These are phyloP conservation scores for Epinephelus malabaricus DNA, from an alignment of 2,797 vertebrate species.

Conservation along the genomic window DNA sequence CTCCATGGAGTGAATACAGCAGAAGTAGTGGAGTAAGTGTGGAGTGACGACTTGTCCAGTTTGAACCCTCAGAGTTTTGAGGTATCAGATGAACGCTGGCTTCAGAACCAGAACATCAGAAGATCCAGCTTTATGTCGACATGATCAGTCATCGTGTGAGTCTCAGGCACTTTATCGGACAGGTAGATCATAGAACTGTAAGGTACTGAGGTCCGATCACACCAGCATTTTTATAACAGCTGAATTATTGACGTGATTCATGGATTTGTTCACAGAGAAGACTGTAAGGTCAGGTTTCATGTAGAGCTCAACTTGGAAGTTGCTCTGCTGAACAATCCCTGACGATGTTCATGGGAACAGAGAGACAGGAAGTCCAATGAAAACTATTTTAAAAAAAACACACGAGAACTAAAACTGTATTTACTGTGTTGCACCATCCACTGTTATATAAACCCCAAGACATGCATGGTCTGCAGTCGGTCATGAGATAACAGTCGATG, in stretches of 20 bases:
- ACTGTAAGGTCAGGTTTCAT: no score
- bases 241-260: not conserved
- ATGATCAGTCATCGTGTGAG: not conserved
- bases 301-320: no score
- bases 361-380: not conserved
- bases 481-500: no score
- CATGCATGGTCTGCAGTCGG: no score
- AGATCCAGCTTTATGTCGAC: not conserved
- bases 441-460: no score
- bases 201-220: not conserved
- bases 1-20: not conserved
- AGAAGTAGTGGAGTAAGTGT: no score
- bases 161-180: constrained; percentile 9
- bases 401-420: no score
- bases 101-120: not conserved
- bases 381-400: not conserved
- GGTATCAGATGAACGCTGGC: not conserved
- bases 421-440: no score
- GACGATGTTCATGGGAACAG: no score
- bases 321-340: no score
- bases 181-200: not conserved
- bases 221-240: not conserved
- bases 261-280: not conserved
- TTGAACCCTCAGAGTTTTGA: not conserved
- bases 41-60: not conserved